Conservation (phyloP, 2,888 invertebrate genomes). For the Drosophila mercatorum region DNA sequence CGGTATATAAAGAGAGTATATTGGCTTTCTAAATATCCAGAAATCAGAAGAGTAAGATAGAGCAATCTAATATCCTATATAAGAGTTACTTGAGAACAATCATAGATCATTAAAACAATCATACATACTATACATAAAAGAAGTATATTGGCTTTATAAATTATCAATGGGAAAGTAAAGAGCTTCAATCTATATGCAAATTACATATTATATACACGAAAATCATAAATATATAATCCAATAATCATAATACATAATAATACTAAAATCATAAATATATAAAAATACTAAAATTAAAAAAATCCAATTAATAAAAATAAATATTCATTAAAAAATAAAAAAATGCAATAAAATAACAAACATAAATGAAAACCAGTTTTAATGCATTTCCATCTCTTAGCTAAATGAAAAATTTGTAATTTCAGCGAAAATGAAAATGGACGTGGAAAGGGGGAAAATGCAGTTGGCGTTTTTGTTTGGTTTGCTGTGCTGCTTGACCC, state of each 20-base stretch:
- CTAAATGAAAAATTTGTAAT: constrained; percentile 32
- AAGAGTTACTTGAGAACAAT: too few species aligned
- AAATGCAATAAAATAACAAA: background rate
- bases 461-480: constrained; percentile 53
- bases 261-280: too few species aligned
- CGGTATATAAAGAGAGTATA: too few species aligned
- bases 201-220: background rate
- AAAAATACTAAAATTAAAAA: too few species aligned
- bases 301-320: too few species aligned
- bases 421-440: constrained; percentile 55
- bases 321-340: background rate
- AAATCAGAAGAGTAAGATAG: too few species aligned
- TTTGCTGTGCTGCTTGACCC: constrained; percentile 76
- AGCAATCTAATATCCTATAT: too few species aligned
- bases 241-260: too few species aligned
- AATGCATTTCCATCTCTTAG: background rate
- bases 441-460: constrained; percentile 31
- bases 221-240: background rate
- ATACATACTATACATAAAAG: too few species aligned
- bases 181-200: background rate
- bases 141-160: too few species aligned
- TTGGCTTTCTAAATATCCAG: too few species aligned
- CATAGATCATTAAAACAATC: too few species aligned
- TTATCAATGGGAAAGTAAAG: background rate
- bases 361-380: background rate